These are phyloP conservation scores for Sebastes vulpes DNA, from an alignment of 2,797 vertebrate genomes.

Conservation along the genomic window DNA sequence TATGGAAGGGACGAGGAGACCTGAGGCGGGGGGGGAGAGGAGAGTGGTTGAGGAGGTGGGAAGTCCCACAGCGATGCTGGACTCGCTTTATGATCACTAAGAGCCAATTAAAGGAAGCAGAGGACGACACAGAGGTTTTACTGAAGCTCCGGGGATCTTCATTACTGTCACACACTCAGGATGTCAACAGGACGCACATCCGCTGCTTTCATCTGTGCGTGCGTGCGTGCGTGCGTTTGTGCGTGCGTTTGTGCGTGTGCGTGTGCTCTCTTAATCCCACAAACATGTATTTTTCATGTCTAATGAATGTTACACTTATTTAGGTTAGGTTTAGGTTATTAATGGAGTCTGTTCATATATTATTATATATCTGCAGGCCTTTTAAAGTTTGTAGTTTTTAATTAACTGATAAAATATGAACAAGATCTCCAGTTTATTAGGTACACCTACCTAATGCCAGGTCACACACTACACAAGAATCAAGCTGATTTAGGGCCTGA, in stretches of 20 bases:
- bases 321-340: background rate
- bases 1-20: background rate
- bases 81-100: conserved; percentile 30
- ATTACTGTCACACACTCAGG: conserved; percentile 26
- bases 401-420: too few species aligned
- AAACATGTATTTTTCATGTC: background rate
- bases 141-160: conserved; percentile 29
- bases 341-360: background rate
- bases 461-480: too few species aligned
- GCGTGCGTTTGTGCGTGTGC: background rate
- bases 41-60: background rate
- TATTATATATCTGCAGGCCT: background rate
- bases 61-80: background rate
- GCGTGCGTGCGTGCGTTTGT: background rate
- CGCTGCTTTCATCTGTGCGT: conserved; percentile 34
- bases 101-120: conserved; percentile 47
- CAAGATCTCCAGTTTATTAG: too few species aligned
- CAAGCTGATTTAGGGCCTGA: too few species aligned
- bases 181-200: conserved; percentile 14
- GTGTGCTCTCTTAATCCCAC: background rate
- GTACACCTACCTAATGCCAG: too few species aligned
- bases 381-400: background rate
- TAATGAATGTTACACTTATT: background rate
- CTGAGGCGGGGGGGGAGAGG: background rate
- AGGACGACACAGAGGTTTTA: conserved; percentile 26